Evolutionary conservation across 2,113 vertebrate species (phyloP).

Genomic region (Ploceus nigricollis): DNA sequence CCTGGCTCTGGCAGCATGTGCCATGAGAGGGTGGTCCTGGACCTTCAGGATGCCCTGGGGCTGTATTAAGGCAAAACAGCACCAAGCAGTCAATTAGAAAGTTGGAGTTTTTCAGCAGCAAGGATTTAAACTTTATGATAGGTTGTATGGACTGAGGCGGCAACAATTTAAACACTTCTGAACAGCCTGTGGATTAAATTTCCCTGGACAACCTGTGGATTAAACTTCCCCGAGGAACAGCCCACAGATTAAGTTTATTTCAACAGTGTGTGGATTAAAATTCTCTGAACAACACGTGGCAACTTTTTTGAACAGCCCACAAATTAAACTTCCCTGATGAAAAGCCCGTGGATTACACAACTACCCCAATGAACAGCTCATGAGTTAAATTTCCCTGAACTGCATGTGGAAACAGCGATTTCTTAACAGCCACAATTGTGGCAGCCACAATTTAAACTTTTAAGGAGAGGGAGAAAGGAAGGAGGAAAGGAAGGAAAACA

Average conservation of each 20-base stretch:
- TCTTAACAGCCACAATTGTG: not conserved
- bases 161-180: not conserved
- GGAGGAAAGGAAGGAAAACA: not conserved
- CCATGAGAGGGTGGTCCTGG: not conserved
- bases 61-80: not conserved
- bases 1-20: not conserved
- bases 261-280: not conserved
- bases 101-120: not conserved
- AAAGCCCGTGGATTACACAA: not conserved
- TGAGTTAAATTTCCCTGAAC: not conserved
- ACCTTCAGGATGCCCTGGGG: not conserved
- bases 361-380: too few relatives aligned
- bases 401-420: not conserved
- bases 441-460: not conserved
- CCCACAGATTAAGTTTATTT: not conserved
- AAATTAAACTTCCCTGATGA: not conserved
- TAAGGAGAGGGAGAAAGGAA: not conserved
- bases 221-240: not conserved
- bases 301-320: not conserved
- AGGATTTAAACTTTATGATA: not conserved
- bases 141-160: not conserved
- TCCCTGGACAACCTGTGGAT: not conserved
- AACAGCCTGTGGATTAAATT: not conserved
- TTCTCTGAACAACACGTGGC: not conserved
- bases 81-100: not conserved